phyloP scores from a whole-genome alignment of 53 echinoderm and acorn worm species.

The Pentamera pediparva region DNA sequence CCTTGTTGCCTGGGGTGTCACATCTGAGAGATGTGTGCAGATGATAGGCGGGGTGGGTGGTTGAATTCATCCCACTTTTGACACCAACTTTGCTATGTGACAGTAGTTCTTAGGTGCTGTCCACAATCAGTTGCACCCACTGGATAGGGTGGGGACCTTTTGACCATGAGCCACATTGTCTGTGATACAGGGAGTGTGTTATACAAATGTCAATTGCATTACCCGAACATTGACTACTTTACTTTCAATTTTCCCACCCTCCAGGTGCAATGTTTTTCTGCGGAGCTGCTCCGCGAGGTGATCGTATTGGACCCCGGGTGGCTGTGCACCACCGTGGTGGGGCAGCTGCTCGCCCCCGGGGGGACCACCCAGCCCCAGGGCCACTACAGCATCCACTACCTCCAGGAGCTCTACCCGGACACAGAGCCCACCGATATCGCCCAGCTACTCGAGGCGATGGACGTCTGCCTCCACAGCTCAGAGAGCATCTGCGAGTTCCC shows the following conservation, averaged over 20 bases:
- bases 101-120: too few relatives aligned
- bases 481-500: conserved; percentile 90
- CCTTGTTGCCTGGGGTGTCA: conserved; percentile 66
- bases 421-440: conserved; percentile 73
- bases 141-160: too few relatives aligned
- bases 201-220: too few relatives aligned
- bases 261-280: conserved; percentile 94
- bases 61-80: background rate
- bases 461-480: conserved; percentile 79
- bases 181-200: too few relatives aligned
- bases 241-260: background rate
- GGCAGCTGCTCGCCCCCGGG: conserved; percentile 71
- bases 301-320: conserved; percentile 88
- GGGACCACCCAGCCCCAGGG: conserved; percentile 76
- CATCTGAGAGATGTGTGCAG: conserved; percentile 69
- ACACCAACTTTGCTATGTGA: too few relatives aligned
- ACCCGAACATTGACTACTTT: background rate
- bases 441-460: conserved; percentile 90
- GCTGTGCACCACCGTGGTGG: conserved; percentile 70
- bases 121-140: too few relatives aligned
- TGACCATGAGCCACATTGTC: too few relatives aligned
- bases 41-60: conserved; percentile 40
- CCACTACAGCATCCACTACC: conserved; percentile 92
- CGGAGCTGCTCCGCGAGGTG: conserved; percentile 88
- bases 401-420: conserved; percentile 80